phyloP scores from a whole-genome alignment of 2,797 vertebrate genomes.

The Pterois miles region DNA sequence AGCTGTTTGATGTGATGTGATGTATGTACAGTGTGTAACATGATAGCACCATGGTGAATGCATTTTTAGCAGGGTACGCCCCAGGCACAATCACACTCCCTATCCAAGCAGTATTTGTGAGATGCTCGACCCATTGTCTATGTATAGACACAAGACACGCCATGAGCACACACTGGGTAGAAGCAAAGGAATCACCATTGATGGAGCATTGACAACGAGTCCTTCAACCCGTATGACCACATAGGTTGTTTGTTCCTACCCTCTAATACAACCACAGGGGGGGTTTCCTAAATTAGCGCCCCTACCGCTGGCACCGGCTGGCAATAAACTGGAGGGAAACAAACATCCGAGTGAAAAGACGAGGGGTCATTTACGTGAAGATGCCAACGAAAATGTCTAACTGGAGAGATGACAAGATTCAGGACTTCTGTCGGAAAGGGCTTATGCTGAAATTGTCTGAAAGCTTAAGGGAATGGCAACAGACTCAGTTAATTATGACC shows the following conservation, averaged over 20 bases:
- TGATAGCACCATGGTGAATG: slow-evolving; percentile 3
- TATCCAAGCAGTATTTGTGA: neutral
- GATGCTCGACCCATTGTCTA: slow-evolving; percentile 2
- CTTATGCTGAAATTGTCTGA: neutral
- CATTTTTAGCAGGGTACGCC: slow-evolving; percentile 4
- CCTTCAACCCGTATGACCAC: neutral
- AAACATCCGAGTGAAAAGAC: too few relatives aligned
- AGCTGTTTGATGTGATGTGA: slow-evolving; percentile 16
- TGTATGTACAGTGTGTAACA: slow-evolving; percentile 20
- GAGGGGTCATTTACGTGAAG: too few relatives aligned
- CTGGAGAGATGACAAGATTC: neutral
- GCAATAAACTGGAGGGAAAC: too few relatives aligned
- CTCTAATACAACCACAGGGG: neutral
- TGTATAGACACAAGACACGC: neutral
- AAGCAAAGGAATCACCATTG: neutral
- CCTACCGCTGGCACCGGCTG: too few relatives aligned
- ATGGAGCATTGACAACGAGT: neutral
- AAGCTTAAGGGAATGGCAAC: too few relatives aligned
- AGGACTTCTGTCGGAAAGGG: neutral
- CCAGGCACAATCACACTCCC: neutral
- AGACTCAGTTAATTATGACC: too few relatives aligned
- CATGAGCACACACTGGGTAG: neutral
- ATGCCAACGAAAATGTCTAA: too few relatives aligned
- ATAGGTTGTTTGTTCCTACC: neutral
- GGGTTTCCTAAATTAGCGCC: neutral